Evolutionary conservation across 2,113 vertebrate genomes (phyloP).

Genomic region (Larimichthys polyactis): DNA sequence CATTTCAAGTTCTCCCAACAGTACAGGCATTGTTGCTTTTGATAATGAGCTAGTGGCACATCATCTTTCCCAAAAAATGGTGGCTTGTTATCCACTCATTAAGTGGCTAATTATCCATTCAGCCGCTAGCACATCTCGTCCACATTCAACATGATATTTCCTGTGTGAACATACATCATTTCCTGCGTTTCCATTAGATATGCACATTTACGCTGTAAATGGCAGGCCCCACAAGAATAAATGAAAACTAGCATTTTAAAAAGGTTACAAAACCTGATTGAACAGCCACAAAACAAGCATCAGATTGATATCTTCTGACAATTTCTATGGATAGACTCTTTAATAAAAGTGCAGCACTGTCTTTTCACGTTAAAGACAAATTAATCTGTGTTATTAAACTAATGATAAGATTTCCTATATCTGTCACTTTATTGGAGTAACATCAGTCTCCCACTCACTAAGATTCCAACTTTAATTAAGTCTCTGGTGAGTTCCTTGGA

Average conservation of each 20-base stretch:
- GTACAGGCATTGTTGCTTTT: background rate
- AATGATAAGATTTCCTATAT: conserved; percentile 34
- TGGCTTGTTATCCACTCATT: conserved; percentile 11
- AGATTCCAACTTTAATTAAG: conserved; percentile 81
- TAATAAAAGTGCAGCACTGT: conserved; percentile 7
- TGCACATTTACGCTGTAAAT: conserved; percentile 28
- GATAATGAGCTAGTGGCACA: background rate
- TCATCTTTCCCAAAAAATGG: background rate
- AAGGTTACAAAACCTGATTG: background rate
- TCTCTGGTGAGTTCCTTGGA: conserved; percentile 75
- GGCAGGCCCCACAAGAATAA: background rate
- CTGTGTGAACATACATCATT: background rate
- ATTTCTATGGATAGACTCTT: conserved; percentile 3
- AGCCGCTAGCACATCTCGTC: background rate
- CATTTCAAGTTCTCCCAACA: background rate
- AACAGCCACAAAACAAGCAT: conserved; percentile 13
- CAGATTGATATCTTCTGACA: background rate
- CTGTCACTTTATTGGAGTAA: conserved; percentile 63
- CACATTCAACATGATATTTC: background rate
- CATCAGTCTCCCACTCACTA: conserved; percentile 59
- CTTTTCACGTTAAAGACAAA: conserved; percentile 37
- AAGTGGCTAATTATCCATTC: conserved; percentile 23
- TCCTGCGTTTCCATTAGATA: conserved; percentile 21
- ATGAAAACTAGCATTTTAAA: background rate
- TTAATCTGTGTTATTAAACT: conserved; percentile 51